These are phyloP conservation scores for Calliphora vomitoria DNA, from an alignment of 2,888 invertebrate genomes.

Conservation along the genomic window DNA sequence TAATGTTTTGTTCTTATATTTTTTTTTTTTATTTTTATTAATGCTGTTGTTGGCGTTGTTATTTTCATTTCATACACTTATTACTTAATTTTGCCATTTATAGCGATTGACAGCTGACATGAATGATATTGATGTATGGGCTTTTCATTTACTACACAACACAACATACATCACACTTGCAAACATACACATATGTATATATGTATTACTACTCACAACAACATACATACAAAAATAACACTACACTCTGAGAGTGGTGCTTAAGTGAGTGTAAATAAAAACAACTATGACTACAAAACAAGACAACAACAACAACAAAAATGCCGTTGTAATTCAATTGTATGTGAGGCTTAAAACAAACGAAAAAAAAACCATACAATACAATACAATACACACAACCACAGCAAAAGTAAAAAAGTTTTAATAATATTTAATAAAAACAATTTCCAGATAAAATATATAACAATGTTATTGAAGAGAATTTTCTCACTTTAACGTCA, in stretches of 20 bases:
- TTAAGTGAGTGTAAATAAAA: constrained; percentile 58
- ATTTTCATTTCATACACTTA: constrained; percentile 38
- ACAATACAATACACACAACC: neutral
- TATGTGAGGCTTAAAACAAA: constrained; percentile 10
- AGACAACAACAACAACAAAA: constrained; percentile 17
- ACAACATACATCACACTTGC: neutral
- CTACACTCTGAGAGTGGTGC: constrained; percentile 20
- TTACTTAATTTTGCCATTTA: constrained; percentile 50
- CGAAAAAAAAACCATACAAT: neutral
- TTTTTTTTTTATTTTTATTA: neutral
- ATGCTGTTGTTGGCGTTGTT: neutral
- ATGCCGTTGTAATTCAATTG: constrained; percentile 11
- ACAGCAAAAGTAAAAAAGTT: neutral
- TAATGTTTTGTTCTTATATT: neutral
- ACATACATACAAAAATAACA: neutral
- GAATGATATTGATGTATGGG: constrained; percentile 52
- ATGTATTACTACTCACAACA: neutral
- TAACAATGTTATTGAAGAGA: neutral
- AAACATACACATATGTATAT: neutral
- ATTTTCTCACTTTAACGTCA: neutral
- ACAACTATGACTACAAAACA: neutral
- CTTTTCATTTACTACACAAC: constrained; percentile 40
- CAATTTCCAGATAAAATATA: neutral
- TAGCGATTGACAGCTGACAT: constrained; percentile 59
- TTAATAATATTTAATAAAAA: neutral